Evolutionary conservation across 1,140 invertebrate species (phyloP), one percentile per base, ranked within the genome.

Genomic region (Meloidogyne hapla): DNA sequence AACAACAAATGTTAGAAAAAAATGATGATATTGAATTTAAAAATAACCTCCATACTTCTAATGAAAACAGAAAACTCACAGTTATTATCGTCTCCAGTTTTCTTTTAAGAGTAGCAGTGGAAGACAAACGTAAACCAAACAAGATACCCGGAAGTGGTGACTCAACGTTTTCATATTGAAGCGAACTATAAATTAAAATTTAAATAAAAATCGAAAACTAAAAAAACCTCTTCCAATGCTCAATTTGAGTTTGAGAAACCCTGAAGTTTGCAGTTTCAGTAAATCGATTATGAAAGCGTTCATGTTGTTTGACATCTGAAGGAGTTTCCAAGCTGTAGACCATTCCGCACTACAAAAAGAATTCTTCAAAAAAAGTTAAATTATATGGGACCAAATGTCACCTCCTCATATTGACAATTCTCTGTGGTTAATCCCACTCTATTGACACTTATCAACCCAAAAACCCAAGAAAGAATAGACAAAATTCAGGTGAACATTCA

Each of bases 281-380:
- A 62, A 83, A 83, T 8, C 82, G 68, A 48, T 82, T 80, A 42
- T 83, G 82, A 40, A 66, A 82, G 3, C 65, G 38, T 48, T 48
- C 63, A 48, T 82, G 81, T 26, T 69, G 61, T 40, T 75, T 25
- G 15, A 72, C 74, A 66, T 82, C 81, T 12, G 69, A 48, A 8
- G 28, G 40, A n/a, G 77, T 70, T 62, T 77, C 73, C 23, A 80
- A 21, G 42, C 83, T 82, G 70, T 80, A 82, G 15, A 74, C 73
- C 81, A 82, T 82, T 45, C 76, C 81, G 33, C 81, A 82, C 81
- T 82, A 38, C 77, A 82, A 74, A 65, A 78, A 56, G 28, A 33
- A 33, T 33, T 33, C n/a, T n/a, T 33, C 1, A 56, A 38, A 15
- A 4, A 25, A 67, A 79, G 18, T 25, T 8, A 33, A n/a, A 65